Evolutionary conservation across 2,888 invertebrate species (phyloP).

Genomic region (Limnephilus auricula): DNA sequence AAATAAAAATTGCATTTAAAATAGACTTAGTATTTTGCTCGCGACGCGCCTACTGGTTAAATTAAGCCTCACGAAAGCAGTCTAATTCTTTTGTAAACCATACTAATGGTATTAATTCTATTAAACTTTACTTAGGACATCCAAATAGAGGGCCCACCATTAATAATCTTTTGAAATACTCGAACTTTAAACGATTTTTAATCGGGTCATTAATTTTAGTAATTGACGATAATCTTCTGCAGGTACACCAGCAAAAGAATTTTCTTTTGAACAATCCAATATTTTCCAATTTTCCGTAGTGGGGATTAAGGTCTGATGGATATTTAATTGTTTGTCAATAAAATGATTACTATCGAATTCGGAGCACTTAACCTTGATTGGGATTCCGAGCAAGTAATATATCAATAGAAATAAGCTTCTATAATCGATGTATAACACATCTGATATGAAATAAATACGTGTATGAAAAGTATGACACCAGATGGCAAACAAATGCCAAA

Average conservation of each 20-base stretch:
- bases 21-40: no score
- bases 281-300: not conserved
- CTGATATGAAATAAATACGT: not conserved
- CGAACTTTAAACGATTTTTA: not conserved
- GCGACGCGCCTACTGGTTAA: no score
- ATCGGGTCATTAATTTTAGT: not conserved
- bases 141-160: no score
- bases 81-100: no score
- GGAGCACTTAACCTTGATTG: not conserved
- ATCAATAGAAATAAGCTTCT: not conserved
- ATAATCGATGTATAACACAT: not conserved
- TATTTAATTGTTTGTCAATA: slow-evolving; percentile 2
- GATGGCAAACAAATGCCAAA: not conserved
- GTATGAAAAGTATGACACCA: no score
- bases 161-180: no score
- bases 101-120: no score
- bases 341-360: not conserved
- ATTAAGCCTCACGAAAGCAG: no score
- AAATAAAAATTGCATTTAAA: no score
- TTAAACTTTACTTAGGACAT: no score
- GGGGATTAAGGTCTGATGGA: not conserved
- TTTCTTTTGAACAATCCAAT: not conserved
- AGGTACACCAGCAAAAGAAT: not conserved
- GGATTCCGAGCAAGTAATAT: not conserved
- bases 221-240: not conserved